phyloP scores from a whole-genome alignment of 2,113 vertebrate genomes.

The Rattus rattus region DNA sequence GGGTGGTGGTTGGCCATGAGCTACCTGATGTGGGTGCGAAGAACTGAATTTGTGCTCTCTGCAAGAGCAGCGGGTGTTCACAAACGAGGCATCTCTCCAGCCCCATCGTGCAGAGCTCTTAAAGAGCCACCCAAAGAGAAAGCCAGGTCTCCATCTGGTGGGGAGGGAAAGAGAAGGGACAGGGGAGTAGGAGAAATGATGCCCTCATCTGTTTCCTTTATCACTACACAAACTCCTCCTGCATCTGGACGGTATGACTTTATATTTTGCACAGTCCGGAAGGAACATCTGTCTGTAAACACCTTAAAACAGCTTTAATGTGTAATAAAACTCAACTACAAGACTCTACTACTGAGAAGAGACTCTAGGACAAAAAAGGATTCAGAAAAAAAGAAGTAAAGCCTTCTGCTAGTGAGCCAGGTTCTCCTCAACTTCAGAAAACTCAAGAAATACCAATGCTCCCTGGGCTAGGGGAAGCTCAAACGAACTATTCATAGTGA shows the following conservation, averaged over 20 bases:
- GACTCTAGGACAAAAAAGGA: background rate
- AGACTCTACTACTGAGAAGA: background rate
- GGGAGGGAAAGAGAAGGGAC: rapidly evolving
- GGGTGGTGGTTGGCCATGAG: background rate
- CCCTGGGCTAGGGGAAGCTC: background rate
- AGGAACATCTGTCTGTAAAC: slow-evolving; percentile 11
- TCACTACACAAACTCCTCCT: background rate
- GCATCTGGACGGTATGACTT: background rate
- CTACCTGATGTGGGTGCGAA: background rate
- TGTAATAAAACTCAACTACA: background rate
- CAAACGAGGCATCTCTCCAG: background rate
- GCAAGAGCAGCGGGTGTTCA: background rate
- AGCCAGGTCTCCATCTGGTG: background rate
- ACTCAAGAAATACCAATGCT: background rate
- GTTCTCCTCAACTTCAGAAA: background rate
- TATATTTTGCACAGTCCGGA: background rate
- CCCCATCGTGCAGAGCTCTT: background rate
- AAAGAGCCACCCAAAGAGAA: background rate
- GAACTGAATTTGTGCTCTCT: background rate
- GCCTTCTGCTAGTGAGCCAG: background rate
- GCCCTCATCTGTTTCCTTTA: background rate
- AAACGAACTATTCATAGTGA: background rate
- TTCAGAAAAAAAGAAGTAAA: background rate
- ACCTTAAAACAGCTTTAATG: slow-evolving; percentile 8
- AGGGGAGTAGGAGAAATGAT: background rate